Percentiles rank a stretch among this genome's conserved stretches.
phyloP scores from a whole-genome alignment of 2,888 invertebrate species.

The Volucella bombylans region DNA sequence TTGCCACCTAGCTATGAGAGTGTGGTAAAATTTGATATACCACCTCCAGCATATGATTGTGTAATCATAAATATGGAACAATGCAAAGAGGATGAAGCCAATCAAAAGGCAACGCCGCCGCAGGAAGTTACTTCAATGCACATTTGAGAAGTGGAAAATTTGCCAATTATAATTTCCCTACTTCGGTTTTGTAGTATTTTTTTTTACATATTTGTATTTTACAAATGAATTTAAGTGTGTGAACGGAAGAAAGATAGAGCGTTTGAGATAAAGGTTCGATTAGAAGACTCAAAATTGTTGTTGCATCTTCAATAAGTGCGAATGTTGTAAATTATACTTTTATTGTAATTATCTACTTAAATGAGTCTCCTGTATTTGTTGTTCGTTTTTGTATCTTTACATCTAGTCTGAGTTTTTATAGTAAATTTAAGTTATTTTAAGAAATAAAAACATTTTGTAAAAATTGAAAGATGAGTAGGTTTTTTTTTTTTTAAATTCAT shows the following conservation, averaged over 20 bases:
- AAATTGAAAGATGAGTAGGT: conserved; percentile 21
- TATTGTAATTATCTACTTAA: conserved; percentile 48
- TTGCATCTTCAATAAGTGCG: conserved; percentile 47
- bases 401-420: conserved; percentile 66
- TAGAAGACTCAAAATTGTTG: conserved; percentile 5
- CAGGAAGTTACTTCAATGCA: conserved; percentile 76
- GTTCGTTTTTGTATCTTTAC: conserved; percentile 61
- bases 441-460: conserved; percentile 66
- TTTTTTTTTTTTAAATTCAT: not conserved
- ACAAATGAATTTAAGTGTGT: conserved; percentile 45
- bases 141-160: conserved; percentile 75
- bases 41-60: conserved; percentile 82
- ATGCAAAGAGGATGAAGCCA: conserved; percentile 78
- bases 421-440: conserved; percentile 54
- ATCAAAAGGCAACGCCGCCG: conserved; percentile 72
- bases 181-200: conserved; percentile 62
- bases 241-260: conserved; percentile 22
- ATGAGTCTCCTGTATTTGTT: conserved; percentile 62
- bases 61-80: conserved; percentile 80
- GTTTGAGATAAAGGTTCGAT: conserved; percentile 20
- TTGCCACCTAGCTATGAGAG: conserved; percentile 83
- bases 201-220: conserved; percentile 38
- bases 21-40: conserved; percentile 81
- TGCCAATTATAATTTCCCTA: conserved; percentile 36
- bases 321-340: conserved; percentile 67